These are phyloP conservation scores for Xenopus borealis DNA, from an alignment of 2,113 vertebrate genomes.

Conservation along the genomic window DNA sequence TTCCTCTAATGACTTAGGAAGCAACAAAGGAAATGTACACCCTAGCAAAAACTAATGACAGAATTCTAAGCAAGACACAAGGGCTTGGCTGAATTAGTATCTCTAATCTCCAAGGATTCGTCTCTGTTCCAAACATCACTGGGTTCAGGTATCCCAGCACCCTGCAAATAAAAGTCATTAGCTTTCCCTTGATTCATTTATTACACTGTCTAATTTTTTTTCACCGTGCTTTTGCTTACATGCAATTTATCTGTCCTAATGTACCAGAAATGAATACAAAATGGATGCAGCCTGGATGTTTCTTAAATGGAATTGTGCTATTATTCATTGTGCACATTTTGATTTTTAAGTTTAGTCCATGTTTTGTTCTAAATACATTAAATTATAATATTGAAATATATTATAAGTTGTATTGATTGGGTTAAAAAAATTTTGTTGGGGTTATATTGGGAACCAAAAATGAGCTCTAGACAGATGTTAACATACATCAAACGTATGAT, in stretches of 20 bases:
- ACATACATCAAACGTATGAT: too few species aligned
- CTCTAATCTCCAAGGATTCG: neutral
- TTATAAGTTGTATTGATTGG: too few species aligned
- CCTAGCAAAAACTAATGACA: neutral
- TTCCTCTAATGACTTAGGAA: too few species aligned
- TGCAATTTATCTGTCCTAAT: conserved; percentile 41
- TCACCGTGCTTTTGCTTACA: conserved; percentile 13
- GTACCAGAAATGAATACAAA: conserved; percentile 40
- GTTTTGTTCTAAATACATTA: neutral
- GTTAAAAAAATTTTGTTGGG: too few species aligned
- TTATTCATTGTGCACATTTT: conserved; percentile 35
- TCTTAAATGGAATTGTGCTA: conserved; percentile 35
- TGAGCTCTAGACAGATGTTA: too few species aligned
- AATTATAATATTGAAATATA: too few species aligned
- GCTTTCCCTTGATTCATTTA: conserved; percentile 6
- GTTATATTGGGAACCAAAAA: too few species aligned
- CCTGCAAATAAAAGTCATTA: neutral
- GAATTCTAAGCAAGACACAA: neutral
- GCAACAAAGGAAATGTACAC: too few species aligned
- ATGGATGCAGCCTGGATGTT: conserved; percentile 39
- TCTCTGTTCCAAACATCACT: neutral
- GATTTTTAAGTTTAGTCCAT: conserved; percentile 13
- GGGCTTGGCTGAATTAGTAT: neutral
- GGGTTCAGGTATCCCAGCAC: neutral
- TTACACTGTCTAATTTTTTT: conserved; percentile 29